These are phyloP conservation scores for Battus philenor DNA, from an alignment of 1,140 invertebrate genomes.

Conservation along the genomic window DNA sequence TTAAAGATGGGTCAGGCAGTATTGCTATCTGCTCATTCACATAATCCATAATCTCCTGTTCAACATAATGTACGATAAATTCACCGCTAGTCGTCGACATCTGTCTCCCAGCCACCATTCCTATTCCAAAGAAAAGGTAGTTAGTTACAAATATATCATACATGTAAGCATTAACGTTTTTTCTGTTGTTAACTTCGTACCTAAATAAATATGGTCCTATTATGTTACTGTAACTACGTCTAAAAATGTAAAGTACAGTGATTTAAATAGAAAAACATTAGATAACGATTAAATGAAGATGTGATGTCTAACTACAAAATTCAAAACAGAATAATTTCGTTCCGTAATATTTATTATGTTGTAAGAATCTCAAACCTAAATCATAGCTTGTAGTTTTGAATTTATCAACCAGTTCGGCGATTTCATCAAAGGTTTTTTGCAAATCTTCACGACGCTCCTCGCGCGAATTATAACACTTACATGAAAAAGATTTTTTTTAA, in stretches of 20 bases:
- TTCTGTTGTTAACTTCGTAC: too few species aligned
- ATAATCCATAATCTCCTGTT: slow-evolving; percentile 55
- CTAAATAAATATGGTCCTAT: too few species aligned
- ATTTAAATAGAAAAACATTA: too few species aligned
- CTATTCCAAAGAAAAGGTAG: too few species aligned
- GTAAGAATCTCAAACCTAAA: slow-evolving; percentile 42
- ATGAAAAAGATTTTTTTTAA: too few species aligned
- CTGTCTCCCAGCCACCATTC: slow-evolving; percentile 61
- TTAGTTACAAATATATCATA: too few species aligned
- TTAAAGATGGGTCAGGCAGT: slow-evolving; percentile 54
- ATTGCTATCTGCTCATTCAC: slow-evolving; percentile 56
- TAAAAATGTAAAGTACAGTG: too few species aligned
- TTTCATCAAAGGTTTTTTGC: slow-evolving; percentile 41
- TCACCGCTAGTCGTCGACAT: slow-evolving; percentile 67
- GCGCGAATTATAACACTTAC: slow-evolving; percentile 28
- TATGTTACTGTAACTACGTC: too few species aligned
- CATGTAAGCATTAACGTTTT: too few species aligned
- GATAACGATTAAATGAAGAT: too few species aligned
- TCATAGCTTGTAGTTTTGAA: slow-evolving; percentile 56
- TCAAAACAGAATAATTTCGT: not conserved
- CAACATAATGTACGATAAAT: slow-evolving; percentile 56
- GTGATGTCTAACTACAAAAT: not conserved
- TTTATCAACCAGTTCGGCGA: slow-evolving; percentile 38
- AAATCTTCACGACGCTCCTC: slow-evolving; percentile 40
- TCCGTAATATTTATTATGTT: too few species aligned